These are phyloP conservation scores for Apeira syringaria DNA, from an alignment of 2,888 invertebrate genomes.

Conservation along the genomic window DNA sequence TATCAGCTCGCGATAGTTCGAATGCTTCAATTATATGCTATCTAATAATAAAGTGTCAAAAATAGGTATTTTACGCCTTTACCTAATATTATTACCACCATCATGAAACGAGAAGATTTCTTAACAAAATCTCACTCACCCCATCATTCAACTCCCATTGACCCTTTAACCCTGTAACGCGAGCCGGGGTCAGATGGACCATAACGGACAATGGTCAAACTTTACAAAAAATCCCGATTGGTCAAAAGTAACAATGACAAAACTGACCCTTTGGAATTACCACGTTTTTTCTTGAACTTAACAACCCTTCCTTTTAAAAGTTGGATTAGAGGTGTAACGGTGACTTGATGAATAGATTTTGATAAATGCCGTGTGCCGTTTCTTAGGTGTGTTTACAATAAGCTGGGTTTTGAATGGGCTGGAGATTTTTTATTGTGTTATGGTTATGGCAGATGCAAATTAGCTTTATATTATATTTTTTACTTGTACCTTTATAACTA, in stretches of 20 bases:
- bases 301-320: constrained; percentile 45
- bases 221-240: constrained; percentile 68
- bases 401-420: constrained; percentile 22
- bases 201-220: constrained; percentile 58
- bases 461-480: background rate
- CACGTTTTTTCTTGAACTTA: constrained; percentile 52
- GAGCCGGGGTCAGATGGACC: constrained; percentile 77
- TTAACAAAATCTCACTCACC: constrained; percentile 10
- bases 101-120: background rate
- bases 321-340: constrained; percentile 62
- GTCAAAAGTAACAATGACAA: constrained; percentile 54
- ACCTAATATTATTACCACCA: background rate
- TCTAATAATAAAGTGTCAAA: too few species aligned
- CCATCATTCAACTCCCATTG: constrained; percentile 53
- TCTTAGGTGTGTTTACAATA: constrained; percentile 39
- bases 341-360: constrained; percentile 36
- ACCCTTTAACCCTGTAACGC: constrained; percentile 62
- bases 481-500: background rate
- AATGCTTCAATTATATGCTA: too few species aligned
- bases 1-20: too few species aligned
- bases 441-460: constrained; percentile 10
- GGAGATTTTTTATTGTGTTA: constrained; percentile 7
- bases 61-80: too few species aligned
- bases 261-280: constrained; percentile 61
- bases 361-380: constrained; percentile 24